A percentile compares a stretch with the other conserved stretches of the same genome.
Evolutionary conservation across 2,797 vertebrate genomes (phyloP).

Genomic region (Fratercula arctica): DNA sequence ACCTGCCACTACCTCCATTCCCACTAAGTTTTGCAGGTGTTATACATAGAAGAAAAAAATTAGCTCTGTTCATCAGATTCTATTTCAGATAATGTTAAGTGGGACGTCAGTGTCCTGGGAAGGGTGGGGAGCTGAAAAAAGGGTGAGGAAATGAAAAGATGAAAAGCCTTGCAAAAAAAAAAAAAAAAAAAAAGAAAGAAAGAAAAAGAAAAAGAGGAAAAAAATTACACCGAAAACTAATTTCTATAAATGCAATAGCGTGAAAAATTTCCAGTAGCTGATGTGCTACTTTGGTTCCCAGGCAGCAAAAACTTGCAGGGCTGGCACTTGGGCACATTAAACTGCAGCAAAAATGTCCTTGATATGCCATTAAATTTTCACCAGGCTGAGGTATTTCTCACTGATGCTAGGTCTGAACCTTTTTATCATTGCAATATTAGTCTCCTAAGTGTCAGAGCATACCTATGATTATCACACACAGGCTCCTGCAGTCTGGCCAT

Average conservation of each 20-base stretch:
- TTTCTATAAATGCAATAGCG: neutral
- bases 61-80: neutral
- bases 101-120: neutral
- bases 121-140: neutral
- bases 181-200: fast-evolving
- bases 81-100: neutral
- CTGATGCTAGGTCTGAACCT: neutral
- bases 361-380: neutral
- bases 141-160: neutral
- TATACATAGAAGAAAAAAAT: neutral
- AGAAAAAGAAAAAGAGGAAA: too few species aligned
- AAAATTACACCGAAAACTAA: neutral
- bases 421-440: neutral
- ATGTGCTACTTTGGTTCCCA: neutral
- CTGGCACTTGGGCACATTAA: neutral
- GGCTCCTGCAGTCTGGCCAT: neutral
- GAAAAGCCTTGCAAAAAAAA: neutral
- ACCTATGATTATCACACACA: neutral
- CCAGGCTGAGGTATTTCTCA: neutral
- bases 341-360: conserved; percentile 11
- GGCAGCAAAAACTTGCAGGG: neutral
- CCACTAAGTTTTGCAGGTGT: neutral
- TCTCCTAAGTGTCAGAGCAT: neutral
- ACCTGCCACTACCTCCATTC: neutral
- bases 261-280: neutral